Evolutionary conservation across 1,140 invertebrate species (phyloP).

Genomic region (Bombus terrestris): DNA sequence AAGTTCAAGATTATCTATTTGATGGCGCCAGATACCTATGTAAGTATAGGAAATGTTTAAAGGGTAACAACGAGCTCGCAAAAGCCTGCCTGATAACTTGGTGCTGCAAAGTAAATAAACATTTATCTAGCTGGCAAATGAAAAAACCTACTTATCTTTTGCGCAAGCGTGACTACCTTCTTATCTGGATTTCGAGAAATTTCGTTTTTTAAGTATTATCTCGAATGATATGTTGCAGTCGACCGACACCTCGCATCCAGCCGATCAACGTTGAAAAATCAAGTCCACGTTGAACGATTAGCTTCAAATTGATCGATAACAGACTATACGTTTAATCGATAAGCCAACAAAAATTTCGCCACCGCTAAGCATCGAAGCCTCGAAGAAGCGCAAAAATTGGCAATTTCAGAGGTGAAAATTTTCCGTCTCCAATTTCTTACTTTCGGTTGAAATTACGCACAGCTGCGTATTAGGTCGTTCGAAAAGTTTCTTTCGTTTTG

Average conservation of each 20-base stretch:
- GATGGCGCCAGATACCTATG: neutral
- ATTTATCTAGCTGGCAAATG: conserved; percentile 14
- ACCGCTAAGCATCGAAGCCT: too few relatives aligned
- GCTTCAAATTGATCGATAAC: neutral
- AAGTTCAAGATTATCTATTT: conserved; percentile 41
- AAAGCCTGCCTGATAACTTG: conserved; percentile 25
- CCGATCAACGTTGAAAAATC: neutral
- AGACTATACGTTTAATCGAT: too few relatives aligned
- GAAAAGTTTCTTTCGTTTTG: too few relatives aligned
- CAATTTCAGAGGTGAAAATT: too few relatives aligned
- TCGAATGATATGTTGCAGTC: neutral
- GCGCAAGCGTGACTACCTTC: neutral
- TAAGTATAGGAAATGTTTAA: neutral
- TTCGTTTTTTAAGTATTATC: conserved; percentile 11
- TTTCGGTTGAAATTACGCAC: too few relatives aligned
- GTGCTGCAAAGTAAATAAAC: conserved; percentile 30
- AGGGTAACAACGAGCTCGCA: neutral
- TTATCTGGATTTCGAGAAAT: conserved; percentile 33
- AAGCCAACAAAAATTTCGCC: too few relatives aligned
- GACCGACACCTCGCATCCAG: conserved; percentile 2
- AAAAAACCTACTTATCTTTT: conserved; percentile 21
- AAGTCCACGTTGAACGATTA: too few relatives aligned
- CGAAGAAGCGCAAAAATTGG: too few relatives aligned
- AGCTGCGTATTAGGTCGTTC: too few relatives aligned
- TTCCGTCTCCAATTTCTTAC: too few relatives aligned